phyloP scores from a whole-genome alignment of 2,888 invertebrate genomes.

The Limnephilus marmoratus region DNA sequence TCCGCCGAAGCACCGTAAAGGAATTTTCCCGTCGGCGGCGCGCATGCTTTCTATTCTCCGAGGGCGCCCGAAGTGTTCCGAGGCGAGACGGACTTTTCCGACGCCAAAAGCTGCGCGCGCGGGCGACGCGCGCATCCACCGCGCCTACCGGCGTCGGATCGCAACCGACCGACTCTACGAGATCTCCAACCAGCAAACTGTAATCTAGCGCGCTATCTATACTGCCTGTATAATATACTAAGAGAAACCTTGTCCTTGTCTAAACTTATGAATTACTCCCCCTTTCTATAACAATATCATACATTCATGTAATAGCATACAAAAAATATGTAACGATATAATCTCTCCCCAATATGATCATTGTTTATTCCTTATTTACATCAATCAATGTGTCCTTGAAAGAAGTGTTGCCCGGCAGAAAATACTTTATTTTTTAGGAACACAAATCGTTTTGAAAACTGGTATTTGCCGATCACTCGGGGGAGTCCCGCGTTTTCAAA shows the following conservation, averaged over 20 bases:
- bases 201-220: neutral
- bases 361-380: conserved; percentile 42
- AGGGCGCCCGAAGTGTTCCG: conserved; percentile 13
- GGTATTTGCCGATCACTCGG: neutral
- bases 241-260: neutral
- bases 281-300: neutral
- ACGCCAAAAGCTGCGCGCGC: conserved; percentile 53
- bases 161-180: conserved; percentile 24
- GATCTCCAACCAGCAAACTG: neutral
- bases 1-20: conserved; percentile 36
- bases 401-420: neutral
- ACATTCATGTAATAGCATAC: neutral
- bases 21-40: conserved; percentile 14
- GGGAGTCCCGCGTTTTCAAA: neutral
- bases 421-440: neutral
- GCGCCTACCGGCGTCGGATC: conserved; percentile 68
- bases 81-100: conserved; percentile 32
- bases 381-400: conserved; percentile 52
- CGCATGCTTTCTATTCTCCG: conserved; percentile 28
- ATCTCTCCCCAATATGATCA: neutral
- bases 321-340: neutral
- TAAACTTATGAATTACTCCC: neutral
- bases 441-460: neutral
- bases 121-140: conserved; percentile 69
- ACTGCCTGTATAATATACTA: neutral